These are phyloP conservation scores for Drosophila bocqueti DNA, from an alignment of 1,140 invertebrate genomes.

Conservation along the genomic window DNA sequence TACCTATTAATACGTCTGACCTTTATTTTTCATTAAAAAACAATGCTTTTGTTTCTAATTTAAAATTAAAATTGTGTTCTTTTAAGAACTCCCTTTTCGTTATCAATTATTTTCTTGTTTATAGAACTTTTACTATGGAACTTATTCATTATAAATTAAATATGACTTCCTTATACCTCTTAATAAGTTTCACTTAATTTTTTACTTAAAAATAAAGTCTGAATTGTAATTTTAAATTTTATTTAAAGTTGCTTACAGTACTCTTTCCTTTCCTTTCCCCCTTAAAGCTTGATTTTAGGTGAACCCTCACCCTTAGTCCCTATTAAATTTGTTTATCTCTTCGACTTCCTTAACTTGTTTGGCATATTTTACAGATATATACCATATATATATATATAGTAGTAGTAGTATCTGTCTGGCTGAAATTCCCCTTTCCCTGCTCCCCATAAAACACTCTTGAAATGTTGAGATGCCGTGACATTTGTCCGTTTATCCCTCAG, in stretches of 20 bases:
- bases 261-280: neutral
- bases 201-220: no score
- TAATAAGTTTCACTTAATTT: no score
- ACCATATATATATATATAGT: neutral
- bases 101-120: no score
- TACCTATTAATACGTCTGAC: no score
- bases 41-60: no score
- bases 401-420: neutral
- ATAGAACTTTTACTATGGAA: no score
- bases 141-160: no score
- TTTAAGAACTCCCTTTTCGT: no score
- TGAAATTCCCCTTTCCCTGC: neutral
- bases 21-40: no score
- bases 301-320: neutral
- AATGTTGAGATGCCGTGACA: constrained; percentile 52
- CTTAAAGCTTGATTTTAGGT: constrained; percentile 2
- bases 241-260: no score
- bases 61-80: no score
- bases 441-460: constrained; percentile 39
- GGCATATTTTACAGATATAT: constrained; percentile 21
- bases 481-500: constrained; percentile 53
- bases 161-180: no score
- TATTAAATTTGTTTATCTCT: constrained; percentile 9
- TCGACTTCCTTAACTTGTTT: constrained; percentile 39
- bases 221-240: neutral